Evolutionary conservation across 2,888 invertebrate species (phyloP).

Genomic region (Megalurothrips usitatus): DNA sequence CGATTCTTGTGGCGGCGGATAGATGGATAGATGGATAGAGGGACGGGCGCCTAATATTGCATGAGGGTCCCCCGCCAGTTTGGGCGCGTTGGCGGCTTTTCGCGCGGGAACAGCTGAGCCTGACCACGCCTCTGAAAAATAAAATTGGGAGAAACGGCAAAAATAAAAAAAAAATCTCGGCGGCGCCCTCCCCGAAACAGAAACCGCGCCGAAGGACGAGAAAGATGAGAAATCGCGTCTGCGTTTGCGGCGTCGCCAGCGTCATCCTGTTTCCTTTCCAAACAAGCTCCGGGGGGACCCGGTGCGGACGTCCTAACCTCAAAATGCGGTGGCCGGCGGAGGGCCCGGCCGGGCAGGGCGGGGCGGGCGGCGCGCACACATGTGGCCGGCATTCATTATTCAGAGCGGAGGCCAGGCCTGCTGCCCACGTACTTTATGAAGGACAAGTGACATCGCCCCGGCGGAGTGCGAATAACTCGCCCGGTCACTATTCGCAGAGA

Average conservation of each 20-base stretch:
- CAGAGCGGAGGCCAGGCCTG: neutral
- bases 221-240: no score
- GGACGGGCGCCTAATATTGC: no score
- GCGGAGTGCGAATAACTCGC: neutral
- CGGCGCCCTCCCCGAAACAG: neutral
- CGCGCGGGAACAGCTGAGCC: no score
- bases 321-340: neutral
- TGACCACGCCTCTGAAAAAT: neutral
- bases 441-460: neutral
- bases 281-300: no score
- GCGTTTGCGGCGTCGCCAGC: no score
- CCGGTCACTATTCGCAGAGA: neutral
- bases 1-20: neutral
- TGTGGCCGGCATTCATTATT: no score
- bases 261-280: no score
- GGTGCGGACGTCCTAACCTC: no score
- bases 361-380: neutral
- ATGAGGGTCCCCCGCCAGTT: no score
- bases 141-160: neutral
- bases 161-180: neutral
- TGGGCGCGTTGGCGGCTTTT: no score
- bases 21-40: neutral
- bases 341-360: neutral
- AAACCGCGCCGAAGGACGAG: no score
- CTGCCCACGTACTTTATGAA: conserved; percentile 1